Conservation (phyloP, 2,113 vertebrate genomes). For the Acanthochromis polyacanthus region DNA sequence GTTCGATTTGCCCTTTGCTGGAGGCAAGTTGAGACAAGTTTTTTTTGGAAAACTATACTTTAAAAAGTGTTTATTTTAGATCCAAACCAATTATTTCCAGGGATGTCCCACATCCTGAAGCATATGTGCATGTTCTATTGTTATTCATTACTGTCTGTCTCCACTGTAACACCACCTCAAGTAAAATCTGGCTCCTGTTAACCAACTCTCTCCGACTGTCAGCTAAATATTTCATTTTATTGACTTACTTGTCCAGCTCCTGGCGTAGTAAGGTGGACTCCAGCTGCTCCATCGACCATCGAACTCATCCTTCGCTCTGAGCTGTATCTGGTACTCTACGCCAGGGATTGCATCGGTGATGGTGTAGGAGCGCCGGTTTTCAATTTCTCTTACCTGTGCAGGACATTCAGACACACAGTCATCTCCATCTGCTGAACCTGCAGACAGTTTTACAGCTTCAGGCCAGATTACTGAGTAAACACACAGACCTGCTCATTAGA, state of each 20-base stretch:
- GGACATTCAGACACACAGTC: background rate
- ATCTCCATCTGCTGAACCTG: background rate
- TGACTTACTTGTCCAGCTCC: constrained; percentile 76
- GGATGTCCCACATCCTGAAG: too few species aligned
- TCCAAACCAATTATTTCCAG: too few species aligned
- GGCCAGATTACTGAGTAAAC: background rate
- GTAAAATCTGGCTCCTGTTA: too few species aligned
- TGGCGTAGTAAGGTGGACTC: constrained; percentile 60
- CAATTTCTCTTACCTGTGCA: background rate
- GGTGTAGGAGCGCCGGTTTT: background rate
- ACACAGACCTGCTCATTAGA: constrained; percentile 29
- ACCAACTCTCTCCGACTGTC: too few species aligned
- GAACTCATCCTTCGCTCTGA: constrained; percentile 74
- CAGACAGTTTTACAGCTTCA: background rate
- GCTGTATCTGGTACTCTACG: constrained; percentile 70
- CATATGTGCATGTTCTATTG: too few species aligned
- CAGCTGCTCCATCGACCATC: constrained; percentile 82
- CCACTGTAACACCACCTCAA: too few species aligned
- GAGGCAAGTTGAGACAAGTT: too few species aligned
- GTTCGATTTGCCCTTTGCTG: too few species aligned
- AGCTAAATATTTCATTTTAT: too few species aligned
- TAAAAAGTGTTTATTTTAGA: too few species aligned
- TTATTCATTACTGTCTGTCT: too few species aligned
- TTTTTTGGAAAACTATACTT: too few species aligned
- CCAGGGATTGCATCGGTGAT: constrained; percentile 75